Percentiles rank a stretch among this genome's conserved stretches.
These are phyloP conservation scores for Globodera ellingtonae DNA, from an alignment of 1,140 invertebrate species.

Conservation along the genomic window DNA sequence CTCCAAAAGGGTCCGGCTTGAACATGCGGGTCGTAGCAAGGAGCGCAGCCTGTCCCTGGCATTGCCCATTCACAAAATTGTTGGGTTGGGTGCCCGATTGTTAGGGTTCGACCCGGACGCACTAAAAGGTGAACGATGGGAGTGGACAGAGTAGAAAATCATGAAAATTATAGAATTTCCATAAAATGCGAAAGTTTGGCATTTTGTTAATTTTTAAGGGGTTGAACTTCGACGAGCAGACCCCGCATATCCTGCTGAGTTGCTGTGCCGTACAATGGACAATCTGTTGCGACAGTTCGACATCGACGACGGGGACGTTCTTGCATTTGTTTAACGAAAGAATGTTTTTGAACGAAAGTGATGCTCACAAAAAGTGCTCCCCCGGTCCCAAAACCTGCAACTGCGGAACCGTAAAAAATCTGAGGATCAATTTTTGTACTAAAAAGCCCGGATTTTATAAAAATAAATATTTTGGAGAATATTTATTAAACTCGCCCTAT, in stretches of 20 bases:
- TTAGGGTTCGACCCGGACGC: conserved; percentile 34
- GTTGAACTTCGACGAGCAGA: conserved; percentile 28
- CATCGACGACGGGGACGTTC: conserved; percentile 30
- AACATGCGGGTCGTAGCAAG: conserved; percentile 7
- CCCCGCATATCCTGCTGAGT: conserved; percentile 28
- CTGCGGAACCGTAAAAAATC: too few relatives aligned
- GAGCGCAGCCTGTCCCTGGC: conserved; percentile 28
- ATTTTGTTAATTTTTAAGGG: neutral
- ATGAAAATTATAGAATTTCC: too few relatives aligned
- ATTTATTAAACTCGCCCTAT: too few relatives aligned
- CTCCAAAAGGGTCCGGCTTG: conserved; percentile 10
- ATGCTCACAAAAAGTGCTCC: too few relatives aligned
- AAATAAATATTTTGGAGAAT: too few relatives aligned
- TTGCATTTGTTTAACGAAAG: conserved; percentile 17
- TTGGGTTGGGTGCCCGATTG: conserved; percentile 31
- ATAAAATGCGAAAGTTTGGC: neutral
- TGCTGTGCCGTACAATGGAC: conserved; percentile 33
- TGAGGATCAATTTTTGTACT: too few relatives aligned
- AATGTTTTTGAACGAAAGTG: neutral
- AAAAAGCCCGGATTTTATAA: too few relatives aligned
- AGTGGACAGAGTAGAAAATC: neutral
- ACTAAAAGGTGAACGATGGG: conserved; percentile 6
- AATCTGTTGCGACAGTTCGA: conserved; percentile 45
- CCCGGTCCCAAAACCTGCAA: too few relatives aligned
- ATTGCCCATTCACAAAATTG: conserved; percentile 37